Evolutionary conservation across 2,113 vertebrate species (phyloP).

Genomic region (Protomyctophum bolini): DNA sequence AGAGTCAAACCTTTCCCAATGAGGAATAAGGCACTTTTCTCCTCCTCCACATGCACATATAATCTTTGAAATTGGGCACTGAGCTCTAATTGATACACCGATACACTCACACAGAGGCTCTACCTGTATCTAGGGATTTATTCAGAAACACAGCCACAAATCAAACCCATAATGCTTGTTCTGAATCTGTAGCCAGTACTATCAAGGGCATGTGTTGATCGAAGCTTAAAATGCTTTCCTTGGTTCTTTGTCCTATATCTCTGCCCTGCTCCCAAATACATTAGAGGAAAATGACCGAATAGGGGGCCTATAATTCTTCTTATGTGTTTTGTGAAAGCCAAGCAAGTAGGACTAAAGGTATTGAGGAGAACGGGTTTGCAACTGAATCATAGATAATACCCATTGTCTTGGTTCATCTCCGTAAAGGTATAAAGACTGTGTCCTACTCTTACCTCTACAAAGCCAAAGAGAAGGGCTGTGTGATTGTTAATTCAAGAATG

Average conservation of each 20-base stretch:
- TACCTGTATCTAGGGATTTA: conserved; percentile 29
- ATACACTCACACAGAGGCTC: conserved; percentile 23
- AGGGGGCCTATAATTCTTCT: background rate
- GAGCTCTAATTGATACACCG: conserved; percentile 44
- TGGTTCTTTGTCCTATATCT: conserved; percentile 34
- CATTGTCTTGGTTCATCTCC: conserved; percentile 35
- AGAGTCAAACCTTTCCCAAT: conserved; percentile 34
- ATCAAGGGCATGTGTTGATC: conserved; percentile 43
- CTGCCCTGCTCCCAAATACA: background rate
- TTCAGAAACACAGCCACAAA: conserved; percentile 15
- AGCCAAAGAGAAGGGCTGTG: conserved; percentile 75
- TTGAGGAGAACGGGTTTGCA: conserved; percentile 25
- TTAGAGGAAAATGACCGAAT: background rate
- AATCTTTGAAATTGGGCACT: conserved; percentile 50
- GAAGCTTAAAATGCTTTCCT: conserved; percentile 33
- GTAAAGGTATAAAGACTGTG: conserved; percentile 49
- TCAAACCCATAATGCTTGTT: conserved; percentile 5
- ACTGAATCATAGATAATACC: conserved; percentile 24
- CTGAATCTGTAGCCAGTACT: conserved; percentile 37
- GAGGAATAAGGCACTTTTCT: conserved; percentile 64
- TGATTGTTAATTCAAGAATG: conserved; percentile 57
- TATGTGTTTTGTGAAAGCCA: conserved; percentile 2
- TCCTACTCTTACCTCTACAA: conserved; percentile 64
- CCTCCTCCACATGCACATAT: conserved; percentile 10
- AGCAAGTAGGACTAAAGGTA: conserved; percentile 39